phyloP scores from a whole-genome alignment of 2,888 invertebrate species.

The Tiliacea aurago region DNA sequence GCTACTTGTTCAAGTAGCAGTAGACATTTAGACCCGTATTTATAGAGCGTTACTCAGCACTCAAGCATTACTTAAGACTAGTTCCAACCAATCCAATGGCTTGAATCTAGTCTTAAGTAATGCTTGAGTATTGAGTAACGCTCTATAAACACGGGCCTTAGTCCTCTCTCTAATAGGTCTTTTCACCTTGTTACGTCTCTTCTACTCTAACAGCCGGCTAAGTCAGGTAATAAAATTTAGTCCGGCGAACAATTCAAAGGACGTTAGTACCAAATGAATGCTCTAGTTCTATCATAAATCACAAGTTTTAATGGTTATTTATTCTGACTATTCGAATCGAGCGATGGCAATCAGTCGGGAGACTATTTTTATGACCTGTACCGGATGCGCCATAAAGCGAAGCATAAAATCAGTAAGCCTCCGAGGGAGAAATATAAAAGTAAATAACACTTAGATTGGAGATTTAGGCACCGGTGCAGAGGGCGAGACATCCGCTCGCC shows the following conservation, averaged over 20 bases:
- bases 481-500: conserved; percentile 71
- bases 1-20: conserved; percentile 10
- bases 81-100: too few species aligned
- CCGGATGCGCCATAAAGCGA: conserved; percentile 87
- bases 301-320: conserved; percentile 85
- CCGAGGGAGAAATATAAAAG: conserved; percentile 86
- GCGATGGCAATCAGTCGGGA: conserved; percentile 86
- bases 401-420: conserved; percentile 88
- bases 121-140: too few species aligned
- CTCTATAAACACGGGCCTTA: too few species aligned
- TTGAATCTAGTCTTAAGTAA: too few species aligned
- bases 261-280: conserved; percentile 70
- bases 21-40: too few species aligned
- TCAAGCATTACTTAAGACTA: too few species aligned
- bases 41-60: too few species aligned
- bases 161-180: conserved; percentile 40
- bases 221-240: conserved; percentile 61
- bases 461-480: conserved; percentile 78
- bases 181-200: conserved; percentile 55
- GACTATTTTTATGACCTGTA: conserved; percentile 87
- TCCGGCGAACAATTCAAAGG: conserved; percentile 64
- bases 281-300: conserved; percentile 77
- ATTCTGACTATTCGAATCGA: conserved; percentile 81
- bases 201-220: conserved; percentile 45
- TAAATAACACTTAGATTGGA: conserved; percentile 87